Percentiles rank a stretch among this genome's conserved stretches.
Conservation (phyloP, 2,113 vertebrate genomes). For the Vireo altiloquus region DNA sequence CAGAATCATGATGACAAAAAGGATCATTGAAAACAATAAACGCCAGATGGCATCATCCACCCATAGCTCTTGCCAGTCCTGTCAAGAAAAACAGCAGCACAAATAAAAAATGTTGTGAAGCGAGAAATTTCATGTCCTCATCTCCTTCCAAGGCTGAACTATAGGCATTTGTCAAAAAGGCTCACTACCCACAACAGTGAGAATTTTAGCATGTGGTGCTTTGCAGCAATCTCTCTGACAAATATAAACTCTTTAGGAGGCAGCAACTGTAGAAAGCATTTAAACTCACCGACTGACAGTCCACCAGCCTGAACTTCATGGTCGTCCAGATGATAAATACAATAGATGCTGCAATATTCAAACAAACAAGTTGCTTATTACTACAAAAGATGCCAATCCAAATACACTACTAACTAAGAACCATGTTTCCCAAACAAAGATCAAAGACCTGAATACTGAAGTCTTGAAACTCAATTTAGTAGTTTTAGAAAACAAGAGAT, state of each 20-base stretch:
- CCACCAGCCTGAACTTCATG: slow-evolving; percentile 93
- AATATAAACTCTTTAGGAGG: neutral
- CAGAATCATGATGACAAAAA: slow-evolving; percentile 95
- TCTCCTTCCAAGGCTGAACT: neutral
- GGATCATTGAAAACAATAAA: slow-evolving; percentile 92
- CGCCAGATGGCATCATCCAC: slow-evolving; percentile 97
- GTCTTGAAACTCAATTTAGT: neutral
- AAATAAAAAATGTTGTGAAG: neutral
- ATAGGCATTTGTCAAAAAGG: neutral
- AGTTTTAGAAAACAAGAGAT: neutral
- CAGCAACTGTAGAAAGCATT: neutral
- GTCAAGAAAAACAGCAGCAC: neutral
- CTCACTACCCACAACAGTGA: neutral
- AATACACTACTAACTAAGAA: neutral
- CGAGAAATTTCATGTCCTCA: neutral
- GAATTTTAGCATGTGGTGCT: neutral
- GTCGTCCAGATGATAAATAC: slow-evolving; percentile 96
- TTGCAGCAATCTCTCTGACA: neutral
- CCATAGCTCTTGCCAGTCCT: slow-evolving; percentile 97
- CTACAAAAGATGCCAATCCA: neutral
- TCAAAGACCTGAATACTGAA: neutral
- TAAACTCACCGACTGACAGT: slow-evolving; percentile 90
- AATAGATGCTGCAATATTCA: slow-evolving; percentile 83
- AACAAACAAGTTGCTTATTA: neutral
- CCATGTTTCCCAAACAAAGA: neutral